Conservation (phyloP, 2,888 invertebrate genomes). For the Eristalis pertinax region DNA sequence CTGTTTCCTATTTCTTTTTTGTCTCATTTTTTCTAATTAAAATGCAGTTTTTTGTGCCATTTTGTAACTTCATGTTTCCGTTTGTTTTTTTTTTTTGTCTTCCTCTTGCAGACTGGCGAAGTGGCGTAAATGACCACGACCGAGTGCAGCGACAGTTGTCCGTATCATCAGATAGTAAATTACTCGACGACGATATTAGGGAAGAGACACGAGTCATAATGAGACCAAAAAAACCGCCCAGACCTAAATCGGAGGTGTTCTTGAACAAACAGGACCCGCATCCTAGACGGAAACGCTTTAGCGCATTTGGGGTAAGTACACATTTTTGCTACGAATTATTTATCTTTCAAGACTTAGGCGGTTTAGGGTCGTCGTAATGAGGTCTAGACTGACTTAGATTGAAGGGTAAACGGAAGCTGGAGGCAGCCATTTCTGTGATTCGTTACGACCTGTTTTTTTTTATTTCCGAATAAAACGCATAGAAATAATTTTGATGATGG, state of each 20-base stretch:
- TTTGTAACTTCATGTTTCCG: neutral
- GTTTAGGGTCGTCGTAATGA: too few relatives aligned
- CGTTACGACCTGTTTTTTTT: too few relatives aligned
- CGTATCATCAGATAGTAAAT: conserved; percentile 95
- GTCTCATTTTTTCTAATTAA: neutral
- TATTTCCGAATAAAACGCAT: too few relatives aligned
- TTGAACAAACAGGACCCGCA: conserved; percentile 88
- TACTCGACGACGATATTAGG: conserved; percentile 93
- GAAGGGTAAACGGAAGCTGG: too few relatives aligned
- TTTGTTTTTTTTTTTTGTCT: conserved; percentile 45
- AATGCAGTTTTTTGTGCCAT: conserved; percentile 14
- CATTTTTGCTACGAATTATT: neutral
- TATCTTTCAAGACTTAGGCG: too few relatives aligned
- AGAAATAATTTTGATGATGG: too few relatives aligned
- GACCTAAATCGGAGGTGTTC: conserved; percentile 98
- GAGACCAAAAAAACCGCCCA: conserved; percentile 94
- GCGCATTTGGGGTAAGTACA: conserved; percentile 95
- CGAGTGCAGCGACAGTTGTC: conserved; percentile 94
- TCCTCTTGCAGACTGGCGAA: conserved; percentile 87
- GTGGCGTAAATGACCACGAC: conserved; percentile 88
- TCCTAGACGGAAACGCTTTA: conserved; percentile 94
- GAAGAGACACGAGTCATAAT: conserved; percentile 94
- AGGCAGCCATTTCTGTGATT: too few relatives aligned
- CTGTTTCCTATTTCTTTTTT: too few relatives aligned
- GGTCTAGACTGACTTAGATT: too few relatives aligned